Evolutionary conservation across 1,140 invertebrate species (phyloP), one percentile per base, ranked within the genome.

Genomic region (Bilobella aurantiaca): DNA sequence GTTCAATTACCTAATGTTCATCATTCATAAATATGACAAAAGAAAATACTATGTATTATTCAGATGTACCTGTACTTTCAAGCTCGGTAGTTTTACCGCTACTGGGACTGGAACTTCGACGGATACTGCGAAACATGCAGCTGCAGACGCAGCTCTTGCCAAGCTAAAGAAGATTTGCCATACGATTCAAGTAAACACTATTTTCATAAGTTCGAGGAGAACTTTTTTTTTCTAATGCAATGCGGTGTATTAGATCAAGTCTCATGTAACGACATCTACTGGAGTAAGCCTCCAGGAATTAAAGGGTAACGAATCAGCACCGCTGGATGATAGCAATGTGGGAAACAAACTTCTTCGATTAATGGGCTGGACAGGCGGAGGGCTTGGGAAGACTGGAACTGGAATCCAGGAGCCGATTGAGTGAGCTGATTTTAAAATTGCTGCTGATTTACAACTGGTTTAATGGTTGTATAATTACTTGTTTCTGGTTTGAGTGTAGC

Each of bases 331-430:
- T 69, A 53, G 49, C 21, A 69, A 69, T 58, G 58, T 69, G 63
- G 86, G 85, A 5, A 84, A 77, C 60, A 87, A 84, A 73, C 80
- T 91, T 77, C 83, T 91, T 81, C 82, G 84, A 66, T 77, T 86
- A 67, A 90, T 91, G 88, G 89, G 89, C 0, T 91, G 88, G 88
- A 79, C 81, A 29, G 88, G 88, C 29, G 87, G 87, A 32, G 87
- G 86, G 0, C 77, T 90, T 46, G 88, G 88, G 0, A 85, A 85
- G 68, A 78, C 82, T 18, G 79, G 82, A 16, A 82, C 85, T 70
- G 89, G 88, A 28, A 83, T 85, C n/a, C 77, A 79, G 2, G 82
- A 86, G 62, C 85, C 85, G 32, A 79, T 87, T 0, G 79, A 73
- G 82, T 84, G 74, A 76, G 78, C n/a, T n/a, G 12, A 12, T 28